phyloP scores from a whole-genome alignment of 2,888 invertebrate genomes.

The Heliconius erato region DNA sequence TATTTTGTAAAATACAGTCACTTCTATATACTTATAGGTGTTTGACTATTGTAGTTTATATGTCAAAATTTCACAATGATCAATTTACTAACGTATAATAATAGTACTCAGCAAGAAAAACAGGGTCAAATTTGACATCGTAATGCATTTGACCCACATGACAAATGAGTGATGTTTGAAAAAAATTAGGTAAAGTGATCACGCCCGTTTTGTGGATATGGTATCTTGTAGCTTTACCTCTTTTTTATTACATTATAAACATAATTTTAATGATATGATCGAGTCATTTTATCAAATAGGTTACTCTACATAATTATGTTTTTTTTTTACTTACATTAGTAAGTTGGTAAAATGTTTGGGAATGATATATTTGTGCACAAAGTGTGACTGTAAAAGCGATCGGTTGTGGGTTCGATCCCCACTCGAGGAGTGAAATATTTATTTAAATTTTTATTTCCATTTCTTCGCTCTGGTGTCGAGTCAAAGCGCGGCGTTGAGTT shows the following conservation, averaged over 20 bases:
- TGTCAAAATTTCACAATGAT: slow-evolving; percentile 51
- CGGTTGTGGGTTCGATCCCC: too few relatives aligned
- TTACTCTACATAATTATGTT: background rate
- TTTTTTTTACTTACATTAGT: background rate
- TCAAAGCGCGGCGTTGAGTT: too few relatives aligned
- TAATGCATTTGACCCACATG: slow-evolving; percentile 82
- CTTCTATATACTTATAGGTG: background rate
- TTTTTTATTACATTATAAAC: background rate
- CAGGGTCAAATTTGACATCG: slow-evolving; percentile 79
- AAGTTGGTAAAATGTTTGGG: background rate
- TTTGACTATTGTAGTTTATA: slow-evolving; percentile 34
- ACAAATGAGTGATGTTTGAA: slow-evolving; percentile 71
- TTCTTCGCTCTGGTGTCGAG: too few relatives aligned
- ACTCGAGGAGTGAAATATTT: too few relatives aligned
- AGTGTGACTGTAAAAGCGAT: too few relatives aligned
- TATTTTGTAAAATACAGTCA: background rate
- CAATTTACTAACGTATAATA: slow-evolving; percentile 46
- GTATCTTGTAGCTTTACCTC: background rate
- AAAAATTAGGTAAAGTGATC: slow-evolving; percentile 58
- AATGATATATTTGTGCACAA: slow-evolving; percentile 8
- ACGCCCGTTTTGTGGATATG: slow-evolving; percentile 19
- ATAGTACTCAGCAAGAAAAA: slow-evolving; percentile 61
- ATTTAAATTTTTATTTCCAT: too few relatives aligned
- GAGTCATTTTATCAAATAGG: background rate
- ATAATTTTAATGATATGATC: too few relatives aligned